phyloP scores from a whole-genome alignment of 2,888 invertebrate species.

The Muschampia plurimacula region DNA sequence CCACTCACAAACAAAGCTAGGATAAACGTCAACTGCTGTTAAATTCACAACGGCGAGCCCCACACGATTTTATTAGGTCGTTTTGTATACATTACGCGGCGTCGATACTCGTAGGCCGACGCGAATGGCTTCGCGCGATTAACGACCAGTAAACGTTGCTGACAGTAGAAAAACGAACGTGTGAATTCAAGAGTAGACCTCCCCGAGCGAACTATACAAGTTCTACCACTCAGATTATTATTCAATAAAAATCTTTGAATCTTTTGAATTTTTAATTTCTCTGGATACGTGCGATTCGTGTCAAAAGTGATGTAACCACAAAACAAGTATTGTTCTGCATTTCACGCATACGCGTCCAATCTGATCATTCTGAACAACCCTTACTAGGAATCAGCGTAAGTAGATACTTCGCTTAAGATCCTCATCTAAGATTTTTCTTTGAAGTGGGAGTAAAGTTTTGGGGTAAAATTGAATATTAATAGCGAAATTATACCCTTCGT shows the following conservation, averaged over 20 bases:
- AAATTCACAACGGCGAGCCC: slow-evolving; percentile 19
- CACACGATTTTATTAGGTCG: slow-evolving; percentile 18
- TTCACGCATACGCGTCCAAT: slow-evolving; percentile 52
- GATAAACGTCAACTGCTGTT: slow-evolving; percentile 17
- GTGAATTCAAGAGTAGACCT: not conserved
- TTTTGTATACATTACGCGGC: slow-evolving; percentile 17
- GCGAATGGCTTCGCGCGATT: slow-evolving; percentile 19
- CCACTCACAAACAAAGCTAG: not conserved
- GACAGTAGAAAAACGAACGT: slow-evolving; percentile 13
- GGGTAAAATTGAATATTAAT: slow-evolving; percentile 85
- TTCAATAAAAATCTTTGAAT: too few species aligned
- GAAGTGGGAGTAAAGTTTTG: slow-evolving; percentile 73
- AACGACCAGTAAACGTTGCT: slow-evolving; percentile 17
- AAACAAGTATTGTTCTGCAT: slow-evolving; percentile 25
- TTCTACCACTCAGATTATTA: too few species aligned
- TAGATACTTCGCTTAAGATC: slow-evolving; percentile 71
- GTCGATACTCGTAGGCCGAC: slow-evolving; percentile 14
- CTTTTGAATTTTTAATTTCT: not conserved
- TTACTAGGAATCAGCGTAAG: slow-evolving; percentile 76
- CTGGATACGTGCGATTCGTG: slow-evolving; percentile 28
- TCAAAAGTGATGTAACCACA: slow-evolving; percentile 52
- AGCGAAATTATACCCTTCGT: slow-evolving; percentile 77
- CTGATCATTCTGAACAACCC: slow-evolving; percentile 57
- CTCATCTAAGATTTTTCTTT: slow-evolving; percentile 82
- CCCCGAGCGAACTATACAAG: too few species aligned